These are phyloP conservation scores for Mustela nigripes DNA, from an alignment of 2,113 vertebrate species.

Conservation along the genomic window DNA sequence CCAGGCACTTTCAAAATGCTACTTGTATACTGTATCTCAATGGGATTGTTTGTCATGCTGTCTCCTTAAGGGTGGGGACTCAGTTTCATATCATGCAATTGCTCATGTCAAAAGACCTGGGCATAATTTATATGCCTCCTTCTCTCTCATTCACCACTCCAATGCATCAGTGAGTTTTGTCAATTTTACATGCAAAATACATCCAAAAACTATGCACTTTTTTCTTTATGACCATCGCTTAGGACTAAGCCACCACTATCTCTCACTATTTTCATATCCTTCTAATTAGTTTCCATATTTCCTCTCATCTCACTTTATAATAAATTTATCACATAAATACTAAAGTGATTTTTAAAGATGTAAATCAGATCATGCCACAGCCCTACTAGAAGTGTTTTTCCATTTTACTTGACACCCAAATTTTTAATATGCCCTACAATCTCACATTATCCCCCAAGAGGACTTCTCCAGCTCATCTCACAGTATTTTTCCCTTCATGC, in stretches of 20 bases:
- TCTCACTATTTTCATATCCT: not conserved
- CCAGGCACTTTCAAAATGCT: not conserved
- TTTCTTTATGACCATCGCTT: not conserved
- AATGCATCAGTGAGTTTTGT: not conserved
- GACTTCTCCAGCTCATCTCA: not conserved
- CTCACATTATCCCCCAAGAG: not conserved
- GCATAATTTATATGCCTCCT: not conserved
- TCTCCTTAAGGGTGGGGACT: not conserved
- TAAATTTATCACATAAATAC: not conserved
- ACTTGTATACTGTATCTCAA: not conserved
- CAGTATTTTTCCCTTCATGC: not conserved
- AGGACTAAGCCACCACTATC: not conserved
- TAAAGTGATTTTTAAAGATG: not conserved
- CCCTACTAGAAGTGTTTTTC: not conserved
- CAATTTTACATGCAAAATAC: not conserved
- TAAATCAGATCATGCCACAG: not conserved
- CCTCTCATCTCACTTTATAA: not conserved
- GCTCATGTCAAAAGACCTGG: not conserved
- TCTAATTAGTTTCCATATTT: not conserved
- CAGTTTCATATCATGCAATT: not conserved
- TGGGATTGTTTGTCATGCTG: not conserved
- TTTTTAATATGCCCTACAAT: not conserved
- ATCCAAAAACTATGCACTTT: not conserved
- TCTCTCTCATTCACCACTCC: not conserved
- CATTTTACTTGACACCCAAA: slow-evolving; percentile 1